phyloP scores from a whole-genome alignment of 2,797 vertebrate genomes.

The Brotula barbata region DNA sequence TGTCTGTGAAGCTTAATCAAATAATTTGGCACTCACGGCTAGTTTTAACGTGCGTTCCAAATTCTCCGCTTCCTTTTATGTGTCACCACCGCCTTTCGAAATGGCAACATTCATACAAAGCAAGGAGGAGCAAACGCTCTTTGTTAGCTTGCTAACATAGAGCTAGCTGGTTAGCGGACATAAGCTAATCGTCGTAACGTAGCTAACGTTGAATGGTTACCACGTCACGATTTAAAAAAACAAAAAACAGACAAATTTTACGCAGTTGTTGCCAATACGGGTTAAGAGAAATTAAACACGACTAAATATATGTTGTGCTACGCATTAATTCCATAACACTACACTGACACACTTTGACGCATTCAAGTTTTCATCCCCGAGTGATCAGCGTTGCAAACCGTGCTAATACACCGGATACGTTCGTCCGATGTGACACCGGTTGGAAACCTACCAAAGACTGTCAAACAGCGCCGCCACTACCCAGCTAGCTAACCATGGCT shows the following conservation, averaged over 20 bases:
- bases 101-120: constrained; percentile 56
- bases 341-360: constrained; percentile 23
- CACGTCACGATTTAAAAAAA: constrained; percentile 49
- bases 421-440: constrained; percentile 46
- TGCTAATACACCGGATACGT: constrained; percentile 28
- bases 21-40: background rate
- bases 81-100: constrained; percentile 33
- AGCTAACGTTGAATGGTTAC: constrained; percentile 41
- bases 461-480: constrained; percentile 45
- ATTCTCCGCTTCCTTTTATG: background rate
- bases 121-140: constrained; percentile 70
- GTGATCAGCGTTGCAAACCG: constrained; percentile 2
- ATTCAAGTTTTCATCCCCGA: constrained; percentile 34
- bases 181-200: constrained; percentile 52
- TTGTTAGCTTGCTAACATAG: constrained; percentile 73
- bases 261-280: background rate
- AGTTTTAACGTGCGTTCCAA: constrained; percentile 3
- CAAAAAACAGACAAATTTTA: no score
- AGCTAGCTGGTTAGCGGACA: constrained; percentile 61
- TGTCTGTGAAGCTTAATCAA: background rate
- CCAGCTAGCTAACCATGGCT: constrained; percentile 43
- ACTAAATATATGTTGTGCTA: no score
- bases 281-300: background rate
- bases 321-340: background rate
- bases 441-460: constrained; percentile 41